Conservation (phyloP, 2,888 invertebrate species). For the Trilocha varians region DNA sequence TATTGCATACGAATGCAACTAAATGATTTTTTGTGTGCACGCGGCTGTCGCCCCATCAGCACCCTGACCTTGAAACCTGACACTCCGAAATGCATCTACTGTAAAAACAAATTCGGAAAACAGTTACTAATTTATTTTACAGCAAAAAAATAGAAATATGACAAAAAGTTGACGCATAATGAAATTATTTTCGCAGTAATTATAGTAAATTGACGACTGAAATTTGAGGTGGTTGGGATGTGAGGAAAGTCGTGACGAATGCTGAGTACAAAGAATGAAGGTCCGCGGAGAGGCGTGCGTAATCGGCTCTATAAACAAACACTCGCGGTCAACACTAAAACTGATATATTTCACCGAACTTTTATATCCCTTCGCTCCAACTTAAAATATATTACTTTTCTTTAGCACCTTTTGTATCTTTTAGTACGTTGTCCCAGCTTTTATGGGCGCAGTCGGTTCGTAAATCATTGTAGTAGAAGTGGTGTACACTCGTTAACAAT, state of each 20-base stretch:
- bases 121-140: not conserved
- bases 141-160: not conserved
- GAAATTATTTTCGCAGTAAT: constrained; percentile 9
- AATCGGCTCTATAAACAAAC: constrained; percentile 67
- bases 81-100: constrained; percentile 14
- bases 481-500: constrained; percentile 63
- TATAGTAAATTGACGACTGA: constrained; percentile 8
- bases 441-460: constrained; percentile 65
- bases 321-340: constrained; percentile 61
- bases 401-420: constrained; percentile 73
- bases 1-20: constrained; percentile 57
- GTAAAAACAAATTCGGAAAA: not conserved
- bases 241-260: constrained; percentile 43
- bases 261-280: constrained; percentile 27
- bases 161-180: not conserved
- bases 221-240: constrained; percentile 16
- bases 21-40: constrained; percentile 56
- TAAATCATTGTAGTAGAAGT: constrained; percentile 72
- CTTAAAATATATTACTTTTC: constrained; percentile 71
- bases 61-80: constrained; percentile 43
- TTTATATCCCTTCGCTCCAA: constrained; percentile 66
- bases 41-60: constrained; percentile 37
- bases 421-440: constrained; percentile 68
- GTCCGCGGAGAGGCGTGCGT: constrained; percentile 54
- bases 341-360: constrained; percentile 70